These are phyloP conservation scores for Ameiurus melas DNA, from an alignment of 2,113 vertebrate genomes.

Conservation along the genomic window DNA sequence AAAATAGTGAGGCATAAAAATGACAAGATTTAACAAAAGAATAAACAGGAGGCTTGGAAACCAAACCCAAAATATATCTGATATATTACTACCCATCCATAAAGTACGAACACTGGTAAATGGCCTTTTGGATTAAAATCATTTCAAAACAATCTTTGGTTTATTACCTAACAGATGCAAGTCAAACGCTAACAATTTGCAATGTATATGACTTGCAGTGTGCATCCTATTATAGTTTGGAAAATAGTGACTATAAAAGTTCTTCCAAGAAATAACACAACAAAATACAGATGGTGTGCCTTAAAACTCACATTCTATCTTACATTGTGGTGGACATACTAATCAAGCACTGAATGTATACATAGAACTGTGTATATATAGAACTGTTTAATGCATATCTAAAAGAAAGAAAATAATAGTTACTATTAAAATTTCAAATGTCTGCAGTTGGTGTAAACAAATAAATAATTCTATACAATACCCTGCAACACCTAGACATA, in stretches of 20 bases:
- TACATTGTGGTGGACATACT: conserved; percentile 46
- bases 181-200: not conserved
- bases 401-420: conserved; percentile 67
- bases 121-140: not conserved
- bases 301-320: conserved; percentile 39
- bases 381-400: conserved; percentile 30
- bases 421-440: conserved; percentile 71
- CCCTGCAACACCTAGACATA: conserved; percentile 66
- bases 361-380: conserved; percentile 21
- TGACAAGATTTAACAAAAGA: not conserved
- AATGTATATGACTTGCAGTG: not conserved
- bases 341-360: conserved; percentile 45
- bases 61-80: not conserved
- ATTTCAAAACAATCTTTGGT: not conserved
- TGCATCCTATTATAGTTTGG: not conserved
- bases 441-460: conserved; percentile 86
- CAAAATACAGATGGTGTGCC: conserved; percentile 18
- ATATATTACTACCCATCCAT: not conserved
- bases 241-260: not conserved
- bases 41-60: not conserved
- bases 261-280: not conserved
- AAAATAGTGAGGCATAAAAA: not conserved
- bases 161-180: not conserved
- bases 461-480: conserved; percentile 99
- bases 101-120: not conserved